phyloP scores from a whole-genome alignment of 2,888 invertebrate species.

The Torymus tubicola region DNA sequence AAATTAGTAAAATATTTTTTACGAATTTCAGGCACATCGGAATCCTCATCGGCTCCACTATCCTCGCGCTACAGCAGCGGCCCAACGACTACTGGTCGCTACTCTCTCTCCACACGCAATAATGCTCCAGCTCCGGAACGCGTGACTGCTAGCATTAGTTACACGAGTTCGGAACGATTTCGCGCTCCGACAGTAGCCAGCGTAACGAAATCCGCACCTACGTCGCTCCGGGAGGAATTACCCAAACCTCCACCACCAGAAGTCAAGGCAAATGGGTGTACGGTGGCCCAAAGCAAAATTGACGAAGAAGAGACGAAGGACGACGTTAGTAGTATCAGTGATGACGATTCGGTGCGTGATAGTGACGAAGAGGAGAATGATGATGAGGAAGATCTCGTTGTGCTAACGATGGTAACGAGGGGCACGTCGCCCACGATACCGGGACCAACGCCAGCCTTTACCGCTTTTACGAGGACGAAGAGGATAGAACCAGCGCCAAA shows the following conservation, averaged over 20 bases:
- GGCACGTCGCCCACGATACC: conserved; percentile 85
- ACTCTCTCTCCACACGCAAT: conserved; percentile 59
- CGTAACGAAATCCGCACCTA: conserved; percentile 49
- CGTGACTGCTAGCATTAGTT: conserved; percentile 61
- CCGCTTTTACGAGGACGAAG: conserved; percentile 80
- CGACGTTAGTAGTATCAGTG: conserved; percentile 7
- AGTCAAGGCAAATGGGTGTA: not conserved
- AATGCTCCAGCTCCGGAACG: conserved; percentile 63
- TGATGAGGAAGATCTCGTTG: conserved; percentile 31
- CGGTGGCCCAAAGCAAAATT: conserved; percentile 38
- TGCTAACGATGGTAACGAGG: conserved; percentile 83
- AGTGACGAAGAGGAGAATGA: conserved; percentile 24
- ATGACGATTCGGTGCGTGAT: conserved; percentile 52
- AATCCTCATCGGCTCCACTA: conserved; percentile 61
- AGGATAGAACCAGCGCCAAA: conserved; percentile 82
- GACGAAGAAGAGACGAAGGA: conserved; percentile 3
- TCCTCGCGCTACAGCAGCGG: conserved; percentile 52
- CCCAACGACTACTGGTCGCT: conserved; percentile 59
- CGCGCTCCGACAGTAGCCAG: conserved; percentile 58
- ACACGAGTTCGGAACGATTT: conserved; percentile 66
- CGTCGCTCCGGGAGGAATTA: conserved; percentile 44
- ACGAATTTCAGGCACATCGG: conserved; percentile 64
- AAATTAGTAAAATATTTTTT: not conserved
- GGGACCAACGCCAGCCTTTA: conserved; percentile 80
- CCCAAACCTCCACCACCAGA: conserved; percentile 20